Base-by-base conservation (phyloP, 2,797 vertebrate genomes). In the Bradypodion ventrale region DNA sequence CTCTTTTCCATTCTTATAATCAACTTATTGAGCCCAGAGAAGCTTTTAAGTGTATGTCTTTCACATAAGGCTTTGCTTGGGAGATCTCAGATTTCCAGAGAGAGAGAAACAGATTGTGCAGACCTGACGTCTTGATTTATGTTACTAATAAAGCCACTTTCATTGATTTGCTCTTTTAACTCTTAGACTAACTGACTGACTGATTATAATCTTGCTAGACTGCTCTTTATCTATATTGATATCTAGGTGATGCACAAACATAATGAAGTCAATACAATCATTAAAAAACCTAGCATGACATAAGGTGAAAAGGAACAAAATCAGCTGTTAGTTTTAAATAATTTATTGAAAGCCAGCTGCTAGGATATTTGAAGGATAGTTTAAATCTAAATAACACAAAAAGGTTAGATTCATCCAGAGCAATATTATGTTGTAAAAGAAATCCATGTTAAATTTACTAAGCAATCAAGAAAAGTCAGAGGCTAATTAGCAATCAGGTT, bases 371-470 rank as follows among this genome's bases (percentile, higher is more conserved):
- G 40, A 46, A 78, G 42, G 76, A 23, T 46, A 44, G 37, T n/a
- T 21, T 27, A 69, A 65, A 78, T n/a, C 60, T 78, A 32, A 65
- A 78, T 65, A 65, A 32, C 27, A 37, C 25, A 49, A 60, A 37
- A 44, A 13, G 62, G 62, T 78, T 78, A 42, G 77, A 88, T 86
- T 72, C 66, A 44, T 65, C 35, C 82, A 88, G 32, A 49, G 81
- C 83, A 92, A 86, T 59, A 49, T 83, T 88, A 77, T 82, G 32
- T 70, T 89, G 2, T 60, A 80, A 62, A n/a, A 89, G 85, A 89
- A 80, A 88, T 65, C 35, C 78, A 80, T 35, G 44, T 13, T 92
- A 82, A 93, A 84, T 94, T 94, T 94, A 87, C 44, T 90, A 94
- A 93, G 89, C 35, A 2, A 89, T 93, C 83, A 91, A 87, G 82